Percentiles rank a stretch among this genome's conserved stretches.
Conservation (phyloP, 1,140 invertebrate genomes). For the Drosophila malerkotliana region DNA sequence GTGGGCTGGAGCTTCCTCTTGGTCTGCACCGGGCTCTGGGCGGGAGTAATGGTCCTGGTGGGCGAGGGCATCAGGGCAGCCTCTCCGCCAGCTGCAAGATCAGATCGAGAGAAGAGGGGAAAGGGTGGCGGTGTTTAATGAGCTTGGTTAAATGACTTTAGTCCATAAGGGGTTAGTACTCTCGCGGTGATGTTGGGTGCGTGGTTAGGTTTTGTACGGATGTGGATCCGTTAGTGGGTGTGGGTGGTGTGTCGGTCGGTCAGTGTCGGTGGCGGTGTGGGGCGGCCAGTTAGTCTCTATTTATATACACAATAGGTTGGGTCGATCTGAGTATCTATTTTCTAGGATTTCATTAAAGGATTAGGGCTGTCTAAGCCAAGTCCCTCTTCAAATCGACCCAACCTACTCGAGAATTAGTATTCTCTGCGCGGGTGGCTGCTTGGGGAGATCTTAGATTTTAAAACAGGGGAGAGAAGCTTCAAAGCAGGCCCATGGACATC, state of each 20-base stretch:
- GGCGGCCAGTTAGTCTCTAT: slow-evolving; percentile 60
- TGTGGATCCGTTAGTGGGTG: slow-evolving; percentile 29
- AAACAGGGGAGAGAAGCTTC: slow-evolving; percentile 34
- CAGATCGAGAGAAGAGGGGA: slow-evolving; percentile 66
- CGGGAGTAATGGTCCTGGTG: slow-evolving; percentile 85
- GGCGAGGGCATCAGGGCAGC: slow-evolving; percentile 86
- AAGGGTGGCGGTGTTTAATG: slow-evolving; percentile 74
- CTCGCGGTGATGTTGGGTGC: slow-evolving; percentile 47
- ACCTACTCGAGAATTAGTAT: slow-evolving; percentile 7
- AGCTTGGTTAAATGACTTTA: slow-evolving; percentile 78
- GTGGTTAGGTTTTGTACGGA: slow-evolving; percentile 6
- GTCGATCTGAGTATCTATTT: background rate
- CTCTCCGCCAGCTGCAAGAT: slow-evolving; percentile 76
- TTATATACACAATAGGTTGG: slow-evolving; percentile 54
- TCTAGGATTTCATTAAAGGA: too few relatives aligned
- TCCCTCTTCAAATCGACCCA: slow-evolving; percentile 13
- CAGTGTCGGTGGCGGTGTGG: slow-evolving; percentile 39
- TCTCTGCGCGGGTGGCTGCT: slow-evolving; percentile 24
- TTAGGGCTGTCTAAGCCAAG: too few relatives aligned
- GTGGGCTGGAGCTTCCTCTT: slow-evolving; percentile 90
- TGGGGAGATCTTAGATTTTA: slow-evolving; percentile 4
- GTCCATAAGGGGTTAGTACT: slow-evolving; percentile 70
- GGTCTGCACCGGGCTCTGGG: slow-evolving; percentile 73
- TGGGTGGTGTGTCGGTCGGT: slow-evolving; percentile 39
- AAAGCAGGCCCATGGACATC: slow-evolving; percentile 30